Evolutionary conservation across 2,797 vertebrate genomes (phyloP), one percentile per base, ranked within the genome.

Genomic region (Picus viridis): DNA sequence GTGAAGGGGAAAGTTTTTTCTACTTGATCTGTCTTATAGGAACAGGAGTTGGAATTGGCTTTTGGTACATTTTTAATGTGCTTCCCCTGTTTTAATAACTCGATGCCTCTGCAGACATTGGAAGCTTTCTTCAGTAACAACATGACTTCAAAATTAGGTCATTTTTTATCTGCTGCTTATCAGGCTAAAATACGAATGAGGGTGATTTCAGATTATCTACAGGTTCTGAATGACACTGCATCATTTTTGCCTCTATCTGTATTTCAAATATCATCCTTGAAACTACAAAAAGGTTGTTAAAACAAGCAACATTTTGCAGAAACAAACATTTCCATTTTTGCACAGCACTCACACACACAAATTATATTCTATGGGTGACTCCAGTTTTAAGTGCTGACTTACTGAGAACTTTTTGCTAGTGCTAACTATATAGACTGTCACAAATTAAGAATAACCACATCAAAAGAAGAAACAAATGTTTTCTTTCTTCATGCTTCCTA

Each of bases 371-470:
- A 43, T 18, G 71, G 9, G 51, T 56, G 65, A 80, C 36, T 85
- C 75, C 29, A 89, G 71, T 90, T 94, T 76, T 70, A 93, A 94
- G 84, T 43, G 64, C 64, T 86, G 83, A 94, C 49, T 82, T 89
- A 51, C 12, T 47, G 57, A 86, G 39, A 81, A 68, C 32, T 80
- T 92, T 83, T 62, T 45, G 26, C 51, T 47, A 74, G n/a, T 77
- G 41, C 29, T 65, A 92, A 89, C 61, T 57, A 68, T 51, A 92
- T 64, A 88, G 54, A 49, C 17, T 64, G 61, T 15, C 10, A 51
- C 49, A 91, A 94, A 89, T 86, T 26, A 26, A 91, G 67, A 91
- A 72, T 54, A 83, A 75, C 10, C 43, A 95, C 41, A 30, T 34
- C 63, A 92, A 88, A 68, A 41, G 18, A 58, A 57, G 17, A 19